A percentile compares a stretch with the other conserved stretches of the same genome.
Evolutionary conservation across 2,888 invertebrate species (phyloP).

Genomic region (Epinotia brunnichana): DNA sequence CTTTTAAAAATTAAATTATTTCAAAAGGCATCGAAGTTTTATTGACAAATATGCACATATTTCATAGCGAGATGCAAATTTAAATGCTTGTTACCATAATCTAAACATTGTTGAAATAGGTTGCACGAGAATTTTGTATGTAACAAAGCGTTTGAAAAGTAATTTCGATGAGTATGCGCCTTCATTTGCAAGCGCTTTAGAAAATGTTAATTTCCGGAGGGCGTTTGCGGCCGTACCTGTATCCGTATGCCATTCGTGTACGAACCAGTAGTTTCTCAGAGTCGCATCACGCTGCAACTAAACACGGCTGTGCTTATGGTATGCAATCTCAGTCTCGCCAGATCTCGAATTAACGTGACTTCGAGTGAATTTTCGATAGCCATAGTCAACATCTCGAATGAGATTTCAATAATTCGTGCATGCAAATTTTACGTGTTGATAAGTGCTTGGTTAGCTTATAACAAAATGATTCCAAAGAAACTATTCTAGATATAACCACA

Average conservation of each 20-base stretch:
- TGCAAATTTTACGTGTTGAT: no score
- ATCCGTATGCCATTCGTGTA: slow-evolving; percentile 19
- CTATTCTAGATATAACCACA: no score
- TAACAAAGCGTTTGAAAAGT: slow-evolving; percentile 66
- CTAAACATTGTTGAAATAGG: slow-evolving; percentile 50
- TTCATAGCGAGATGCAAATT: no score
- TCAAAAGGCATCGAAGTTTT: no score
- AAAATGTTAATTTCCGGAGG: slow-evolving; percentile 72
- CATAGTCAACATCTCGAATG: no score
- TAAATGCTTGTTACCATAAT: not conserved
- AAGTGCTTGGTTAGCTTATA: no score
- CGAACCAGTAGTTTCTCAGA: not conserved
- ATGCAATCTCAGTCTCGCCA: not conserved
- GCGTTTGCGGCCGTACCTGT: slow-evolving; percentile 40
- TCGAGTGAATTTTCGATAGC: no score
- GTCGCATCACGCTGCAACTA: not conserved
- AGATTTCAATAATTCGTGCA: no score
- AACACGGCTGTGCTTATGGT: not conserved
- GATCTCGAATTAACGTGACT: no score
- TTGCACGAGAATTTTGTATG: slow-evolving; percentile 56
- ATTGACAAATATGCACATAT: no score
- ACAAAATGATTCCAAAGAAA: no score
- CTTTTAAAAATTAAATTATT: no score
- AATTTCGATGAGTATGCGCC: slow-evolving; percentile 64
- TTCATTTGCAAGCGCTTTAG: slow-evolving; percentile 71